Evolutionary conservation across 1,140 invertebrate species (phyloP).

Genomic region (Bombus haemorrhoidalis): DNA sequence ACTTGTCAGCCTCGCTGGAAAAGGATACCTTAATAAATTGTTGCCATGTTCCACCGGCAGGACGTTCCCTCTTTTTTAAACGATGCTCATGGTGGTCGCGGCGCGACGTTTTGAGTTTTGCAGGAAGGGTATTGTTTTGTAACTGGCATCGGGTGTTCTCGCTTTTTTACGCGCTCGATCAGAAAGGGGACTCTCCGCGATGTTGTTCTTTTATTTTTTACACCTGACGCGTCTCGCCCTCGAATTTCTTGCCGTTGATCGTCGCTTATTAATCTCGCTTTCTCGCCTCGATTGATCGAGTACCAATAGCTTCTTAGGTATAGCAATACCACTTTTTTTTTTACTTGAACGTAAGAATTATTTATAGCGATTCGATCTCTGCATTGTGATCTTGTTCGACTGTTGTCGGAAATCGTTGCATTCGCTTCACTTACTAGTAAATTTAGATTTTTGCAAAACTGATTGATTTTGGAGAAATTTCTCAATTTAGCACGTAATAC

Average conservation of each 20-base stretch:
- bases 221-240: constrained; percentile 15
- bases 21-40: constrained; percentile 72
- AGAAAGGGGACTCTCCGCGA: background rate
- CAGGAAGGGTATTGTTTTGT: constrained; percentile 55
- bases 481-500: too few species aligned
- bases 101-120: constrained; percentile 56
- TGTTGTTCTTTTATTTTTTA: constrained; percentile 33
- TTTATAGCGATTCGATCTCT: background rate
- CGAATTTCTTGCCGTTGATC: background rate
- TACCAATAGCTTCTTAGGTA: background rate
- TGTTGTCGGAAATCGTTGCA: too few species aligned
- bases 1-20: constrained; percentile 62
- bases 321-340: background rate
- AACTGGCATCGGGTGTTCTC: constrained; percentile 29
- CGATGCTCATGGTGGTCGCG: constrained; percentile 40
- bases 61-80: constrained; percentile 45
- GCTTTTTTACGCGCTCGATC: constrained; percentile 39
- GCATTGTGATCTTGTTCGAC: background rate
- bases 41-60: constrained; percentile 57
- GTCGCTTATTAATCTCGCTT: constrained; percentile 14
- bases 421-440: too few species aligned
- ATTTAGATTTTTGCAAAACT: too few species aligned
- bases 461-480: too few species aligned
- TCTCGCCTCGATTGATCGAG: constrained; percentile 1
- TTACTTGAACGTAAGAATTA: background rate